These are phyloP conservation scores for Fregetta grallaria DNA, from an alignment of 2,113 vertebrate genomes.

Conservation along the genomic window DNA sequence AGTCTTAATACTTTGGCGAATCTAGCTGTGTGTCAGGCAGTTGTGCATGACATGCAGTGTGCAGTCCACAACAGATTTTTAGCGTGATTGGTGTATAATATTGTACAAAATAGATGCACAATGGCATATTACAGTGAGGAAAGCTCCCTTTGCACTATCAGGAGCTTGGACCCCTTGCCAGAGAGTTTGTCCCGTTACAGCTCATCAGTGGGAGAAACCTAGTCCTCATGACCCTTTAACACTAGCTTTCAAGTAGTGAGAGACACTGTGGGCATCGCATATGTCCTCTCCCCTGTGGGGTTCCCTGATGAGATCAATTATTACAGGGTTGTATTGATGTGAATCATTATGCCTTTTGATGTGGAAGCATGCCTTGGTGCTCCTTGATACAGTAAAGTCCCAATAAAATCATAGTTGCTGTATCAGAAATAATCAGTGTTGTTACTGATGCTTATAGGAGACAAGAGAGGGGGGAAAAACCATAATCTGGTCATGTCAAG, in stretches of 20 bases:
- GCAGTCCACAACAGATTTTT: neutral
- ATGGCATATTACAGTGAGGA: neutral
- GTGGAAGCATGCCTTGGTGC: neutral
- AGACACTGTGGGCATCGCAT: fast-evolving
- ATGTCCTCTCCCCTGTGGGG: neutral
- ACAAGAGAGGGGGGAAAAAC: neutral
- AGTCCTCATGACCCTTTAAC: neutral
- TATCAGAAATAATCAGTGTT: neutral
- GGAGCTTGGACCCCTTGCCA: neutral
- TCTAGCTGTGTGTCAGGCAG: neutral
- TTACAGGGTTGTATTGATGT: no score
- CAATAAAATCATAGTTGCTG: neutral
- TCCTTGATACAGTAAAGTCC: neutral
- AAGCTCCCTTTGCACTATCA: neutral
- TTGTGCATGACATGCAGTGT: neutral
- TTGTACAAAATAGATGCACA: neutral
- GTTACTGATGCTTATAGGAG: neutral
- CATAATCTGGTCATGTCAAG: neutral
- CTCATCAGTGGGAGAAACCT: neutral
- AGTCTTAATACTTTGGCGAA: neutral
- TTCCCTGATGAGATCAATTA: neutral
- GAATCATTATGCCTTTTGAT: neutral
- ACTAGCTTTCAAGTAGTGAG: neutral
- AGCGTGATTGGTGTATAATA: no score
- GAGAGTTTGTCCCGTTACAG: neutral